These are phyloP conservation scores for Drosophila lutescens DNA, from an alignment of 2,888 invertebrate species.

Conservation along the genomic window DNA sequence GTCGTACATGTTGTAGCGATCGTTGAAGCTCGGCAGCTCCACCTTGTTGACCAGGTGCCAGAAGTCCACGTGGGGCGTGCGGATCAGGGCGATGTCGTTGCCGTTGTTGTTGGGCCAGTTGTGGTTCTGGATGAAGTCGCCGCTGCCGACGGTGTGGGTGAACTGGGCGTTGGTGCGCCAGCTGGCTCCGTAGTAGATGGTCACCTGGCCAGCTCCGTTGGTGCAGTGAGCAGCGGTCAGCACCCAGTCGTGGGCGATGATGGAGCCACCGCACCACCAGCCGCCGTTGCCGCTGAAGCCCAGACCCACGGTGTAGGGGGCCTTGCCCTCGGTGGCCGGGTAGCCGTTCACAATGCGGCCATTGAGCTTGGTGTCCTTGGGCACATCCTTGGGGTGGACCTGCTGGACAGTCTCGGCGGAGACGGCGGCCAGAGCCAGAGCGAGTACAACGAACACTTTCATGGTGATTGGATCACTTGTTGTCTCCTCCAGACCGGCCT, in stretches of 20 bases:
- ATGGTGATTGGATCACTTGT: constrained; percentile 26
- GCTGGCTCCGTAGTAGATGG: constrained; percentile 31
- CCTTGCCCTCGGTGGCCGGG: constrained; percentile 33
- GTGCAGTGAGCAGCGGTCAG: constrained; percentile 32
- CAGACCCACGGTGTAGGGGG: constrained; percentile 35
- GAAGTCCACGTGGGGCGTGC: constrained; percentile 35
- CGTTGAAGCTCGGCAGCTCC: constrained; percentile 38
- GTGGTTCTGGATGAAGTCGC: constrained; percentile 35
- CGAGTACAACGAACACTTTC: constrained; percentile 37
- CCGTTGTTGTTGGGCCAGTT: constrained; percentile 8
- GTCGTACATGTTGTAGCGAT: constrained; percentile 43
- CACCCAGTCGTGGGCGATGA: constrained; percentile 22
- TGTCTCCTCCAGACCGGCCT: background rate
- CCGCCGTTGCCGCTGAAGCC: constrained; percentile 36
- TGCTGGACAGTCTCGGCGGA: constrained; percentile 10
- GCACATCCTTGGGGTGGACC: constrained; percentile 31
- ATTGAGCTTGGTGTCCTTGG: constrained; percentile 29
- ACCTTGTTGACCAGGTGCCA: constrained; percentile 38
- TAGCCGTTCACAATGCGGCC: constrained; percentile 39
- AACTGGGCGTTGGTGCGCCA: constrained; percentile 35
- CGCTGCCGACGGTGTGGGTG: constrained; percentile 32
- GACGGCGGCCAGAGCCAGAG: constrained; percentile 35
- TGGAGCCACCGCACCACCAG: constrained; percentile 37
- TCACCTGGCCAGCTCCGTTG: constrained; percentile 12
- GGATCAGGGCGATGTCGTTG: constrained; percentile 37